Evolutionary conservation across 2,113 vertebrate species (phyloP).

Genomic region (Anthoscopus minutus): DNA sequence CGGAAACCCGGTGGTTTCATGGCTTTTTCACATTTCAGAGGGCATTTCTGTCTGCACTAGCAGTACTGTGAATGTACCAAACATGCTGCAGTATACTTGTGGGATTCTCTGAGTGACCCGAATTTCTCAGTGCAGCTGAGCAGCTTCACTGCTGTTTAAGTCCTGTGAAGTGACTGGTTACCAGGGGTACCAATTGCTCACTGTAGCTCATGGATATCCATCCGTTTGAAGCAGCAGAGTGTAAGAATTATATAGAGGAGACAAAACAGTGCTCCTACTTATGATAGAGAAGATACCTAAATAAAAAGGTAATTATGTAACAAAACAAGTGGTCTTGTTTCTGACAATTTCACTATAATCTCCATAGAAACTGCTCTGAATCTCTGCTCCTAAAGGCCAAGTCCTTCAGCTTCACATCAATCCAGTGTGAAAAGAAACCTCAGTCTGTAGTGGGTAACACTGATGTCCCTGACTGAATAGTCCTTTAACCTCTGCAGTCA

Average conservation of each 20-base stretch:
- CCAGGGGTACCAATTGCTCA: background rate
- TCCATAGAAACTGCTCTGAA: background rate
- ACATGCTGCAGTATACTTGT: rapidly evolving
- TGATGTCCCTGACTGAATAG: background rate
- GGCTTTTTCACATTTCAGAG: background rate
- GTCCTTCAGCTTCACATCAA: background rate
- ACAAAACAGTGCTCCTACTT: background rate
- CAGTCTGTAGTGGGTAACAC: background rate
- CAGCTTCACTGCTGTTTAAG: background rate
- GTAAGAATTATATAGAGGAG: background rate
- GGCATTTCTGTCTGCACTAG: background rate
- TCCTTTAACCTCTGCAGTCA: background rate
- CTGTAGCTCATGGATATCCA: background rate
- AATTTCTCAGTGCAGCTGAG: background rate
- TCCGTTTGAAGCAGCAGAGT: background rate
- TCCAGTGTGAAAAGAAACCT: background rate
- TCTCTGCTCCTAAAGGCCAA: background rate
- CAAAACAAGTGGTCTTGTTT: background rate
- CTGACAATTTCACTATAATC: background rate
- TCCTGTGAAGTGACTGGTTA: background rate
- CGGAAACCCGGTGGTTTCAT: background rate
- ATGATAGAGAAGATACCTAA: background rate
- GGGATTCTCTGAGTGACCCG: background rate
- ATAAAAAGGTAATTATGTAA: background rate
- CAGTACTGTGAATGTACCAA: background rate